A percentile compares a stretch with the other conserved stretches of the same genome.
Conservation (phyloP, 2,888 invertebrate species). For the Cryptocheilus praepositus region DNA sequence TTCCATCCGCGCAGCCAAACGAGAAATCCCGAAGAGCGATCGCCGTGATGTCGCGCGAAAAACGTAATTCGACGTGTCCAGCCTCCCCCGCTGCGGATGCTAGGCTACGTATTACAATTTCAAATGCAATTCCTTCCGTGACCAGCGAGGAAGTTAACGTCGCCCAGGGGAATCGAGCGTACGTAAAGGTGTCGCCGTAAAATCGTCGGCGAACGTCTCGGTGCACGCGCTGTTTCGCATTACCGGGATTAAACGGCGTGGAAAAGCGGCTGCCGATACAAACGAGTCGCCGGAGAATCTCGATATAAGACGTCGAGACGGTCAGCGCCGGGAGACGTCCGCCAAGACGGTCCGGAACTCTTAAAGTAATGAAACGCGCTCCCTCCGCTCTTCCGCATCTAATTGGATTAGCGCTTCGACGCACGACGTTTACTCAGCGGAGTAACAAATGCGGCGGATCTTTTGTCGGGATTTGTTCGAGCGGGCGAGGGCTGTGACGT, state of each 20-base stretch:
- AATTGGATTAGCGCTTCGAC: conserved; percentile 6
- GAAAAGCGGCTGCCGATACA: conserved; percentile 52
- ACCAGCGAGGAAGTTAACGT: conserved; percentile 32
- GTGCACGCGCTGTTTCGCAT: conserved; percentile 47
- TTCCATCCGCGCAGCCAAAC: not conserved
- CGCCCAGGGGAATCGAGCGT: conserved; percentile 21
- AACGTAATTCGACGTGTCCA: not conserved
- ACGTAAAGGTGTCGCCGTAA: conserved; percentile 53
- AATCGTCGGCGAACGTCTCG: conserved; percentile 40
- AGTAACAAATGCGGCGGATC: not conserved
- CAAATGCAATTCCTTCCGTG: conserved; percentile 69
- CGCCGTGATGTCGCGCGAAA: not conserved
- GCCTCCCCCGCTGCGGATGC: too few species aligned
- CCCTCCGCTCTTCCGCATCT: conserved; percentile 15
- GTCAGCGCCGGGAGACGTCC: conserved; percentile 20
- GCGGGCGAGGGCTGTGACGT: too few species aligned
- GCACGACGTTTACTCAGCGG: not conserved
- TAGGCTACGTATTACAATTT: conserved; percentile 73
- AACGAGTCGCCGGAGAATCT: conserved; percentile 36
- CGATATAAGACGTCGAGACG: conserved; percentile 41
- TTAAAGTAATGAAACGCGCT: conserved; percentile 67
- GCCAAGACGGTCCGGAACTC: conserved; percentile 37
- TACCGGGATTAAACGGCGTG: conserved; percentile 66
- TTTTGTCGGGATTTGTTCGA: too few species aligned
- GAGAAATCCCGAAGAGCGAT: too few species aligned